Percentiles rank a stretch among this genome's conserved stretches.
Evolutionary conservation across 2,113 vertebrate species (phyloP).

Genomic region (Seriola dumerili): DNA sequence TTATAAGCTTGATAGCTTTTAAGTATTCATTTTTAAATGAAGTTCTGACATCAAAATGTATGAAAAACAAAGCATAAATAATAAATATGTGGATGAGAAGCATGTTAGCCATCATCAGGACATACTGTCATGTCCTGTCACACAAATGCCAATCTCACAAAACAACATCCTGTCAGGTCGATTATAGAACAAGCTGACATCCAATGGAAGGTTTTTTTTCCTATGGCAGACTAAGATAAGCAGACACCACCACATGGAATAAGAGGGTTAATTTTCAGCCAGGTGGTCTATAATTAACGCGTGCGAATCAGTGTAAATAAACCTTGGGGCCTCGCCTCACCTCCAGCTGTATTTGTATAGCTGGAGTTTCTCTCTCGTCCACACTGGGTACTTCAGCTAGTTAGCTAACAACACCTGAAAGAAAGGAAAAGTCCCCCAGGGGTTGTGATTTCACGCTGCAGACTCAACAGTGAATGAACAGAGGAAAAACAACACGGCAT

Average conservation of each 20-base stretch:
- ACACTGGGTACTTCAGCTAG: constrained; percentile 46
- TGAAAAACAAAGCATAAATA: not conserved
- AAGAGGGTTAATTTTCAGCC: constrained; percentile 71
- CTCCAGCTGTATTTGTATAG: constrained; percentile 84
- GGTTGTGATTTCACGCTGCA: constrained; percentile 33
- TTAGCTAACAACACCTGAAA: constrained; percentile 64
- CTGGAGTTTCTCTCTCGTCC: constrained; percentile 70
- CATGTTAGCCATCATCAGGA: constrained; percentile 24
- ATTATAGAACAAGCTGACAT: constrained; percentile 35
- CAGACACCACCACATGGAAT: constrained; percentile 32
- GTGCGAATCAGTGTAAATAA: constrained; percentile 79
- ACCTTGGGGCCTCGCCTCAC: constrained; percentile 72
- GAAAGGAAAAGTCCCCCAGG: constrained; percentile 20
- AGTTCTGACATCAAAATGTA: not conserved
- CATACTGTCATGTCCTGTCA: constrained; percentile 29
- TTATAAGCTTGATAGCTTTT: not conserved
- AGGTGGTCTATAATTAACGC: constrained; percentile 79
- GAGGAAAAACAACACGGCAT: constrained; percentile 17
- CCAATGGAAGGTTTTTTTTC: constrained; percentile 25
- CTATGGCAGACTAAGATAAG: constrained; percentile 32
- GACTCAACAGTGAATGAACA: constrained; percentile 19
- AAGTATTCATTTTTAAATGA: not conserved
- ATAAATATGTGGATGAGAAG: constrained; percentile 12
- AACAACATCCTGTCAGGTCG: constrained; percentile 43
- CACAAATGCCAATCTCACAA: constrained; percentile 29